phyloP scores from a whole-genome alignment of 2,797 vertebrate genomes.

The Netta rufina region DNA sequence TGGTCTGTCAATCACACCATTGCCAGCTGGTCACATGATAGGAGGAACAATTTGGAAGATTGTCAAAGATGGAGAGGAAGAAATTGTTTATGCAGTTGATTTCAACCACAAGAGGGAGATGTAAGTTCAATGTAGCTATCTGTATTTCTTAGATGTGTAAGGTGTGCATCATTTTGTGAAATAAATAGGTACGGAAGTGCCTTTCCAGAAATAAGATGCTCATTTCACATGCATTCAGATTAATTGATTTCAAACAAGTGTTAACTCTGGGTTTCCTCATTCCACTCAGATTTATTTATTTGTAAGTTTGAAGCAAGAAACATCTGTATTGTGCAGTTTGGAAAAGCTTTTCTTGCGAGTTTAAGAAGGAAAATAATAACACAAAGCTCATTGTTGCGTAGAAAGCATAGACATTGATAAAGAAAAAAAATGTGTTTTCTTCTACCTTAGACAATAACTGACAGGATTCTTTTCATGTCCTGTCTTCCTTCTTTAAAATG shows the following conservation, averaged over 20 bases:
- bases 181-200: not conserved
- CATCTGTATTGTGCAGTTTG: not conserved
- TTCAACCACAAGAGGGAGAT: slow-evolving; percentile 99
- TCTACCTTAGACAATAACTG: not conserved
- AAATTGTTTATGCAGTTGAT: slow-evolving; percentile 97
- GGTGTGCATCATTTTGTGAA: not conserved
- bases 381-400: not conserved
- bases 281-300: not conserved
- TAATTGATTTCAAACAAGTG: not conserved
- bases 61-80: slow-evolving; percentile 98
- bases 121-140: slow-evolving; percentile 77
- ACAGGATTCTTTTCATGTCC: not conserved
- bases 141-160: not conserved
- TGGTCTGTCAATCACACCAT: slow-evolving; percentile 95
- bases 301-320: slow-evolving; percentile 1
- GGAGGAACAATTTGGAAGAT: slow-evolving; percentile 99
- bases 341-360: too few species aligned
- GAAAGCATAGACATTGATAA: not conserved
- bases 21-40: slow-evolving; percentile 98
- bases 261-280: not conserved
- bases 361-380: not conserved
- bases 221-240: not conserved
- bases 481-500: not conserved
- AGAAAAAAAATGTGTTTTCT: not conserved
- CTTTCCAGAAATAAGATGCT: not conserved